These are phyloP conservation scores for Pelecanus crispus DNA, from an alignment of 2,113 vertebrate species.

Conservation along the genomic window DNA sequence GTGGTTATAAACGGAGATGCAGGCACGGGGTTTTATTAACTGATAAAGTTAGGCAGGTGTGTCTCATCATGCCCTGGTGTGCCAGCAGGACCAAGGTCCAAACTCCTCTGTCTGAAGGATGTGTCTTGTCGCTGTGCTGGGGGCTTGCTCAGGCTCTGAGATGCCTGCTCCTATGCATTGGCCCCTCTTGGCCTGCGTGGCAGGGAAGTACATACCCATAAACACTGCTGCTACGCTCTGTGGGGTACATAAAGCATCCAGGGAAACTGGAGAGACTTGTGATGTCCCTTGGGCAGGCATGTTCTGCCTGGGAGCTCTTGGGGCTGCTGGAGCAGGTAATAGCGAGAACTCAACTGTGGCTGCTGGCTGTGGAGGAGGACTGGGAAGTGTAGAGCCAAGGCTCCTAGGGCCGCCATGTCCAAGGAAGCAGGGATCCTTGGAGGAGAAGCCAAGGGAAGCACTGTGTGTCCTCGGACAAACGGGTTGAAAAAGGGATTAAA, in stretches of 20 bases:
- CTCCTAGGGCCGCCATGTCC: neutral
- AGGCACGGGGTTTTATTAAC: neutral
- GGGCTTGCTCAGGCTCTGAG: neutral
- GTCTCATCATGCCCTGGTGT: neutral
- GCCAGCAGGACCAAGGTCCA: neutral
- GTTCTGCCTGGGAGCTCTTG: neutral
- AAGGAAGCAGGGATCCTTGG: neutral
- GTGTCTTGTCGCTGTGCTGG: neutral
- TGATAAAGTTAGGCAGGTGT: rapidly evolving
- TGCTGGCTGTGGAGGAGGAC: neutral
- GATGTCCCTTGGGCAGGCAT: too few species aligned
- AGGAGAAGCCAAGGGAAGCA: neutral
- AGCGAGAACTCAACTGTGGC: rapidly evolving
- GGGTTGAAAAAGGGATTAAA: neutral
- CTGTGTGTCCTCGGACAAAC: neutral
- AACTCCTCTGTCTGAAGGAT: neutral
- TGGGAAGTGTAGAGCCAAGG: rapidly evolving
- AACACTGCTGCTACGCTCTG: neutral
- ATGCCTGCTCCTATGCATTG: rapidly evolving
- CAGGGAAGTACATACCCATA: neutral
- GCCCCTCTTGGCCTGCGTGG: neutral
- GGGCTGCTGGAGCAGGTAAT: neutral
- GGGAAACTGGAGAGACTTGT: neutral
- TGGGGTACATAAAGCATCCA: neutral
- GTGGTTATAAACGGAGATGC: rapidly evolving